A percentile compares a stretch with the other conserved stretches of the same genome.
phyloP scores from a whole-genome alignment of 2,797 vertebrate genomes.

The Echiichthys vipera region DNA sequence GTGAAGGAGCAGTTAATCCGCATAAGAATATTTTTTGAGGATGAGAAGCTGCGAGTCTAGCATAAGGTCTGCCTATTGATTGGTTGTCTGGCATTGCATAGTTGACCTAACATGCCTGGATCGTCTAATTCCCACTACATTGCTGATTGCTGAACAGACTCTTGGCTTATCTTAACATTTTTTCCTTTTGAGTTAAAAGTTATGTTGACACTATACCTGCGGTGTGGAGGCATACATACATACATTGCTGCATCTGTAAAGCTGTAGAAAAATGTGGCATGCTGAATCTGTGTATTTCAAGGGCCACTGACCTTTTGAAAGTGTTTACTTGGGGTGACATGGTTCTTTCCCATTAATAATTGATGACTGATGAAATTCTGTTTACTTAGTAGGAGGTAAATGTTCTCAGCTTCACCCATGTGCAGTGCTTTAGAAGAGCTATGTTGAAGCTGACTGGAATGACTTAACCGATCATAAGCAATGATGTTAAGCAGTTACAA shows the following conservation, averaged over 20 bases:
- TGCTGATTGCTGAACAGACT: constrained; percentile 48
- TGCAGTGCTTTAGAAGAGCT: neutral
- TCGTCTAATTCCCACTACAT: constrained; percentile 56
- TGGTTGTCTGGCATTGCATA: constrained; percentile 67
- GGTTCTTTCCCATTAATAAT: constrained; percentile 28
- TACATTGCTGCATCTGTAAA: neutral
- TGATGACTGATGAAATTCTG: constrained; percentile 26
- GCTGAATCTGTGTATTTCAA: constrained; percentile 2
- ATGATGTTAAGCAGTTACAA: neutral
- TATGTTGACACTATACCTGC: constrained; percentile 27
- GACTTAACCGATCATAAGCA: neutral
- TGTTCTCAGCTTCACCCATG: neutral
- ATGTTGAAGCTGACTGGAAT: neutral
- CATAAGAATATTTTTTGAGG: constrained; percentile 75
- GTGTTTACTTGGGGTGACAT: constrained; percentile 14
- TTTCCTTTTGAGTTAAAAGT: constrained; percentile 5
- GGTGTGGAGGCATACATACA: too few relatives aligned
- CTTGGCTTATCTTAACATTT: constrained; percentile 31
- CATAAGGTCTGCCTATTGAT: constrained; percentile 79
- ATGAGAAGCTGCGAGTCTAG: constrained; percentile 72
- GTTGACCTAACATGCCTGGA: constrained; percentile 61
- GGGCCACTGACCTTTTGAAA: constrained; percentile 17
- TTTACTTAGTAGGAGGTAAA: constrained; percentile 21
- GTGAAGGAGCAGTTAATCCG: constrained; percentile 83
- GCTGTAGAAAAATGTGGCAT: neutral